A percentile compares a stretch with the other conserved stretches of the same genome.
These are phyloP conservation scores for Mobula birostris DNA, from an alignment of 2,113 vertebrate species.

Conservation along the genomic window DNA sequence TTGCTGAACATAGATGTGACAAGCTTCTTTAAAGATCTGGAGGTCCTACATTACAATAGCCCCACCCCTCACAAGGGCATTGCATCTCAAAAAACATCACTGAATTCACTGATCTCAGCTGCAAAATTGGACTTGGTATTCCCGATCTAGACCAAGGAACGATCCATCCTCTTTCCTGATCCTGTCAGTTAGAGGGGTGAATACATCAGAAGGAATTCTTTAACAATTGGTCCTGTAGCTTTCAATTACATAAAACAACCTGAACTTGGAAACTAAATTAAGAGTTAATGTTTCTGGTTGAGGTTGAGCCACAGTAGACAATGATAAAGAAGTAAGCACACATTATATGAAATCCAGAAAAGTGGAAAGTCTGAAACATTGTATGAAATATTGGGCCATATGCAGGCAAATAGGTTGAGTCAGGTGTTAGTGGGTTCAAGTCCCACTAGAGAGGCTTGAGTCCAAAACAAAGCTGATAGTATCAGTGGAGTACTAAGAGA, in stretches of 20 bases:
- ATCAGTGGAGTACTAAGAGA: no score
- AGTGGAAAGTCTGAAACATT: background rate
- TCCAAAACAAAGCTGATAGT: no score
- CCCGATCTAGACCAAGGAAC: background rate
- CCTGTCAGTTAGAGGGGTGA: background rate
- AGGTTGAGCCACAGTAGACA: no score
- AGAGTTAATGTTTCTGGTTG: no score
- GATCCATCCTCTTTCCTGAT: background rate
- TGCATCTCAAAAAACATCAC: background rate
- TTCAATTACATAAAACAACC: background rate
- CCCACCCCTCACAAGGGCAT: background rate
- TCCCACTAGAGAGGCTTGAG: no score
- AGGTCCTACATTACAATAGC: background rate
- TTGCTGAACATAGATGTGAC: no score
- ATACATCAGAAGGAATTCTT: background rate
- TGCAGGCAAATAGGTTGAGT: no score
- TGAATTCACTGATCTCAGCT: background rate
- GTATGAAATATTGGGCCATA: background rate
- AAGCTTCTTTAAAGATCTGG: background rate
- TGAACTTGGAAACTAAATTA: no score
- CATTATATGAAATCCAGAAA: background rate
- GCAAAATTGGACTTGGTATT: background rate
- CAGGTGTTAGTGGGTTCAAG: no score
- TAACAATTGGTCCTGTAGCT: background rate
- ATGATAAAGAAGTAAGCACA: background rate